These are phyloP conservation scores for Calliphora vicina DNA, from an alignment of 1,140 invertebrate species.

Conservation along the genomic window DNA sequence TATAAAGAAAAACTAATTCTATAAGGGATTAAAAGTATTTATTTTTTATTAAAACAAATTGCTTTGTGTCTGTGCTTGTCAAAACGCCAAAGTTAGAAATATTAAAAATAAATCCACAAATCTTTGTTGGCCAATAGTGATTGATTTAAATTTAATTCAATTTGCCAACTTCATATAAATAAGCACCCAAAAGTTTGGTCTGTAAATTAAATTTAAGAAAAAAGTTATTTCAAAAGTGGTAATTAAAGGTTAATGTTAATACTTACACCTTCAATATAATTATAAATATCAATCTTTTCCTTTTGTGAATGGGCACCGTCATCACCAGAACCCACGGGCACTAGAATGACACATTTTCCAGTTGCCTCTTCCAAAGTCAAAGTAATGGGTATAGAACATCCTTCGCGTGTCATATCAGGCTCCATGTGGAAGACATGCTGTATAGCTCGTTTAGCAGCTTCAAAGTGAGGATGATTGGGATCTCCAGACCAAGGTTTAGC, in stretches of 20 bases:
- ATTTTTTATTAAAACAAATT: no score
- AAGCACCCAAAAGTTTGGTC: slow-evolving; percentile 87
- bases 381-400: slow-evolving; percentile 95
- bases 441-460: slow-evolving; percentile 86
- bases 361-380: slow-evolving; percentile 89
- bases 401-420: slow-evolving; percentile 95
- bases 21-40: no score
- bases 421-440: slow-evolving; percentile 90
- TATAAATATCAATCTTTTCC: slow-evolving; percentile 91
- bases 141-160: slow-evolving; percentile 29
- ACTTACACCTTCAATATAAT: slow-evolving; percentile 94
- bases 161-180: slow-evolving; percentile 78
- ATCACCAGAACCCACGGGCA: slow-evolving; percentile 91
- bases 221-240: no score
- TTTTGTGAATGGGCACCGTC: slow-evolving; percentile 99
- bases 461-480: slow-evolving; percentile 89
- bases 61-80: no score
- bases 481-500: slow-evolving; percentile 92
- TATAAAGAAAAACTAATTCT: no score
- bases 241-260: no score
- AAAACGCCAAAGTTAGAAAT: no score
- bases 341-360: slow-evolving; percentile 89
- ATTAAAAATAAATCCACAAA: no score
- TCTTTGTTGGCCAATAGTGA: no score
- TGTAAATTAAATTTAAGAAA: slow-evolving; percentile 72